Evolutionary conservation across 2,888 invertebrate genomes (phyloP), one percentile per base, ranked within the genome.

Genomic region (Pristionchus maxplancki): DNA sequence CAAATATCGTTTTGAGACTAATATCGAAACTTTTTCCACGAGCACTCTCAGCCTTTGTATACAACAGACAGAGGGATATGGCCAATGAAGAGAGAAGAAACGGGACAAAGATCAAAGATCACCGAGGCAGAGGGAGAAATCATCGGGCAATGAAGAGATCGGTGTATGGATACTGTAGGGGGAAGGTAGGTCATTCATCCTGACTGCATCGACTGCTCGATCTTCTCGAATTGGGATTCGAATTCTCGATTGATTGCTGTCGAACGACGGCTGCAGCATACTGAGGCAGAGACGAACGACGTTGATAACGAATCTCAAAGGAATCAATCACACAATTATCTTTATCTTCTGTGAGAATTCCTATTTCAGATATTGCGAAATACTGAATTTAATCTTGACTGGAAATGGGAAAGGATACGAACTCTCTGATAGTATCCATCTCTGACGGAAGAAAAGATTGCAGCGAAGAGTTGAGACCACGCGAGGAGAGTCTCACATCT

Each of bases 401-500:
- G n/a, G n/a, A n/a, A n/a, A n/a, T n/a, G n/a, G n/a, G n/a, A n/a
- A n/a, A n/a, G n/a, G n/a, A n/a, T n/a, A n/a, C 31, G 17, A 13
- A 90, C 89, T 90, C 81, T 71, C 48, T 90, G 90, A 81, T 93
- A 93, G 74, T 93, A 93, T 20, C 94, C 94, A 81, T 94, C 94
- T 8, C 94, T 91, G 17, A 94, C 93, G 24, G 91, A 90, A 31
- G 92, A 91, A 89, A 94, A 94, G 88, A 94, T 90, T 40, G 93
- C 92, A 17, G 93, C 92, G 90, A 94, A 93, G 28, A 94, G 90
- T 84, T 94, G 94, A 53, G 92, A 92, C 94, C 94, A 94, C 5
- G 94, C 94, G 9, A 93, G 91, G 28, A 94, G 90, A 17, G 94
- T 94, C 78, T 94, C 94, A 78, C 94, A 94, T 90, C 94, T 88